Conservation (phyloP, 2,797 vertebrate species). For the Sebastes cheni region DNA sequence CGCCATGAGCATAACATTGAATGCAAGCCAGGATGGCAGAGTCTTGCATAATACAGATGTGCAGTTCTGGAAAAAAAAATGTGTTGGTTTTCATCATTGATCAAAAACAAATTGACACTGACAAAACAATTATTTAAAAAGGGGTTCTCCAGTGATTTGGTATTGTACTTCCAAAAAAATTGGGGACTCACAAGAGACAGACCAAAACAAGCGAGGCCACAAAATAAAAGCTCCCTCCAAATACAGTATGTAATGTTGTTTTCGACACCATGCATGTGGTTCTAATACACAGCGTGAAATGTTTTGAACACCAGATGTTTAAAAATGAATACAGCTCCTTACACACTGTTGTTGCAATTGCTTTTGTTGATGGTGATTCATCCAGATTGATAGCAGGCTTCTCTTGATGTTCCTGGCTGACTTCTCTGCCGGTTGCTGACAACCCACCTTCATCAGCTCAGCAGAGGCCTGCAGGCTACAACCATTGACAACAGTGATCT, state of each 20-base stretch:
- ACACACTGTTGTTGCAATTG: background rate
- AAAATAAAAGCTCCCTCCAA: background rate
- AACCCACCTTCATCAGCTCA: constrained; percentile 18
- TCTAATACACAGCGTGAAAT: background rate
- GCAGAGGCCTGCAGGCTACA: constrained; percentile 2
- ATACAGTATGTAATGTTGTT: background rate
- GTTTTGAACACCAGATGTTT: background rate
- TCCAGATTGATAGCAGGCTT: background rate
- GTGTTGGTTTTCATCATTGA: background rate
- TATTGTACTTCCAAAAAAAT: background rate
- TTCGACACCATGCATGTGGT: background rate
- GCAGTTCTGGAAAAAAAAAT: background rate
- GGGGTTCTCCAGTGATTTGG: background rate
- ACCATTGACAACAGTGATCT: constrained; percentile 18
- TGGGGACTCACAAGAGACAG: background rate
- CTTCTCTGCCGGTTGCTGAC: constrained; percentile 20
- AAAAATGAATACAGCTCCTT: background rate
- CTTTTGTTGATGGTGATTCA: constrained; percentile 9
- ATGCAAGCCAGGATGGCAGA: too few species aligned
- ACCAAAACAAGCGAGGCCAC: background rate
- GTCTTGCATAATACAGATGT: too few species aligned
- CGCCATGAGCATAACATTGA: background rate
- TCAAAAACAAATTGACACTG: background rate
- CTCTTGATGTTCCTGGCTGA: background rate
- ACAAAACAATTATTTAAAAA: background rate